Conservation (phyloP, 2,797 vertebrate species). For the Luscinia luscinia region DNA sequence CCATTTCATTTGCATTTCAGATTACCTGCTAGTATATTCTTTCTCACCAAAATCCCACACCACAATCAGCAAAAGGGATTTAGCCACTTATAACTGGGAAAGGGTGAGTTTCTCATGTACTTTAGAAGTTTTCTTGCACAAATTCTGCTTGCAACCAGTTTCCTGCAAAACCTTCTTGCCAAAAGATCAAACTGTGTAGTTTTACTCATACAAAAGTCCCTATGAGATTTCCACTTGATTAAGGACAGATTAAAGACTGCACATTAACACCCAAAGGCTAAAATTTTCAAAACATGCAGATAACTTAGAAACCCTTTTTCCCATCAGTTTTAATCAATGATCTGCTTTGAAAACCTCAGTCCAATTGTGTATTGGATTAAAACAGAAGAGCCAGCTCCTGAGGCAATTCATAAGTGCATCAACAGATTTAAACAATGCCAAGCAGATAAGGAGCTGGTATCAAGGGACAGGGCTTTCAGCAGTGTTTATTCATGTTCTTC, state of each 20-base stretch:
- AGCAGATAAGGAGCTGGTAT: neutral
- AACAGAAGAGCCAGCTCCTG: neutral
- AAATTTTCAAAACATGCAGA: neutral
- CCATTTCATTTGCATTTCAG: neutral
- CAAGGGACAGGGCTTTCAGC: neutral
- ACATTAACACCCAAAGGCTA: conserved; percentile 6
- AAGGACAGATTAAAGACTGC: conserved; percentile 3
- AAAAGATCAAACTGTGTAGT: neutral
- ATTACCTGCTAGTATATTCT: neutral
- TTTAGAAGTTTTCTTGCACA: neutral
- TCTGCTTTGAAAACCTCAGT: neutral
- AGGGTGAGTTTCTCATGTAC: neutral
- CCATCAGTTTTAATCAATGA: conserved; percentile 14
- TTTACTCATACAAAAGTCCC: neutral
- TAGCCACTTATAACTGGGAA: neutral
- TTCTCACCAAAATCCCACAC: neutral
- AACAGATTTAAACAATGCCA: neutral
- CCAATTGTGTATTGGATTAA: neutral
- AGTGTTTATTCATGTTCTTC: neutral
- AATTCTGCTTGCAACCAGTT: neutral
- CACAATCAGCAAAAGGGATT: neutral
- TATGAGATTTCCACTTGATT: neutral
- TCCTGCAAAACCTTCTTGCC: neutral
- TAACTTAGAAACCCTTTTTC: neutral
- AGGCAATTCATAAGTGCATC: neutral